Percentiles rank a stretch among this genome's conserved stretches.
Conservation (phyloP, 2,113 vertebrate genomes). For the Perccottus glenii region DNA sequence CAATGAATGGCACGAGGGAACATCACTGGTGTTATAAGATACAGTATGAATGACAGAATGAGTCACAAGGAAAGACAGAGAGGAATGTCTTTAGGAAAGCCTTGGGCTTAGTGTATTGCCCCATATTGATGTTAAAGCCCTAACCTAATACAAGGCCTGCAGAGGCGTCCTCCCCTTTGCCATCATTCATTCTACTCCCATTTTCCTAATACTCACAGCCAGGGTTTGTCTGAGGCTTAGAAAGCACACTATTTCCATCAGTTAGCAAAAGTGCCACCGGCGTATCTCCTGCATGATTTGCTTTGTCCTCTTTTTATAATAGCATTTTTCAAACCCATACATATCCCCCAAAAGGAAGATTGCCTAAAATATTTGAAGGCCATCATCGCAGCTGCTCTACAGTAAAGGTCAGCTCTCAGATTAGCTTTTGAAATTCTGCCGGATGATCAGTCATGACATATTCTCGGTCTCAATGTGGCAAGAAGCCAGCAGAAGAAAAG, state of each 20-base stretch:
- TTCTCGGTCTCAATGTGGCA: constrained; percentile 1
- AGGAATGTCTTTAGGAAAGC: constrained; percentile 30
- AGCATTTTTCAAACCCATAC: constrained; percentile 13
- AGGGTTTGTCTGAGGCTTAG: constrained; percentile 12
- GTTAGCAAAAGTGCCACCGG: constrained; percentile 30
- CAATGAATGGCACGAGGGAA: constrained; percentile 43
- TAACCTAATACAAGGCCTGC: constrained; percentile 46
- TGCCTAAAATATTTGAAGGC: constrained; percentile 5
- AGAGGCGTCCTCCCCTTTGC: constrained; percentile 10
- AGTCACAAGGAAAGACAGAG: constrained; percentile 23
- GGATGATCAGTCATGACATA: constrained; percentile 15
- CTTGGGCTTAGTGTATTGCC: constrained; percentile 37
- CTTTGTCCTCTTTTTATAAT: constrained; percentile 25
- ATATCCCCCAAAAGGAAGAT: constrained; percentile 1
- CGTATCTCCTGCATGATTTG: constrained; percentile 21
- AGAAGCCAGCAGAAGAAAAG: neutral
- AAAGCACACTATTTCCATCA: constrained; percentile 27
- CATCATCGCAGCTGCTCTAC: neutral
- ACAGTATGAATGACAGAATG: constrained; percentile 33
- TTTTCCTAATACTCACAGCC: constrained; percentile 47
- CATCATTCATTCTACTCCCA: constrained; percentile 32
- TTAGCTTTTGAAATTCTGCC: neutral
- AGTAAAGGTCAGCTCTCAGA: constrained; percentile 28
- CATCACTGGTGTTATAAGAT: constrained; percentile 36
- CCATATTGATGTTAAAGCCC: constrained; percentile 52